phyloP scores from a whole-genome alignment of 2,888 invertebrate species.

The Harpagoxenus sublaevis region DNA sequence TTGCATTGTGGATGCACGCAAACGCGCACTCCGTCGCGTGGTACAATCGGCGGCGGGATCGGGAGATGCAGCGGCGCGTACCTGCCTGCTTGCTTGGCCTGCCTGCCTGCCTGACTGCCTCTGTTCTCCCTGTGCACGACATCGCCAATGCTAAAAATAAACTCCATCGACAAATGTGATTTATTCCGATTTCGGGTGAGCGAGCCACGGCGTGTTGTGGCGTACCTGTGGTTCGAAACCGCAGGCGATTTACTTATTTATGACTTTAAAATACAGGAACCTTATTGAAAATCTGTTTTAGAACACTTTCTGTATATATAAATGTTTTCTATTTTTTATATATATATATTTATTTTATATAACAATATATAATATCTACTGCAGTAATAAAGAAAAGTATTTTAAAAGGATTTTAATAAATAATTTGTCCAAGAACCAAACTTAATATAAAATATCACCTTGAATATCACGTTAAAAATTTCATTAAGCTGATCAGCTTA shows the following conservation, averaged over 20 bases:
- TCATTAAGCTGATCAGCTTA: neutral
- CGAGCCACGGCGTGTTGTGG: neutral
- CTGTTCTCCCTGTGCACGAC: neutral
- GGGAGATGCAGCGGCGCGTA: conserved; percentile 31
- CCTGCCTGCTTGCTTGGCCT: neutral
- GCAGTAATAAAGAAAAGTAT: no score
- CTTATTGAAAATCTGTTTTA: neutral
- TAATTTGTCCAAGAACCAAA: no score
- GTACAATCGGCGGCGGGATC: conserved; percentile 29
- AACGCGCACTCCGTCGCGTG: conserved; percentile 18
- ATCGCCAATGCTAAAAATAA: conserved; percentile 20
- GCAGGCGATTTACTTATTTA: conserved; percentile 4
- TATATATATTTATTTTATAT: neutral
- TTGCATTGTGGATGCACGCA: conserved; percentile 39
- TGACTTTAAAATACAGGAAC: neutral
- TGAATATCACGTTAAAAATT: no score
- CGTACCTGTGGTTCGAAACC: neutral
- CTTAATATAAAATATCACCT: no score
- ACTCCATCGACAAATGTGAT: conserved; percentile 31
- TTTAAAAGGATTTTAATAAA: no score
- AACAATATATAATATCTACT: no score
- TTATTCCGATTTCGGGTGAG: conserved; percentile 27
- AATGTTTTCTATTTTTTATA: neutral
- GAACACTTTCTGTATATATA: no score
- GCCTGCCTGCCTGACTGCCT: neutral